These are phyloP conservation scores for Paramormyrops hopkinsi DNA, from an alignment of 2,797 vertebrate genomes.

Conservation along the genomic window DNA sequence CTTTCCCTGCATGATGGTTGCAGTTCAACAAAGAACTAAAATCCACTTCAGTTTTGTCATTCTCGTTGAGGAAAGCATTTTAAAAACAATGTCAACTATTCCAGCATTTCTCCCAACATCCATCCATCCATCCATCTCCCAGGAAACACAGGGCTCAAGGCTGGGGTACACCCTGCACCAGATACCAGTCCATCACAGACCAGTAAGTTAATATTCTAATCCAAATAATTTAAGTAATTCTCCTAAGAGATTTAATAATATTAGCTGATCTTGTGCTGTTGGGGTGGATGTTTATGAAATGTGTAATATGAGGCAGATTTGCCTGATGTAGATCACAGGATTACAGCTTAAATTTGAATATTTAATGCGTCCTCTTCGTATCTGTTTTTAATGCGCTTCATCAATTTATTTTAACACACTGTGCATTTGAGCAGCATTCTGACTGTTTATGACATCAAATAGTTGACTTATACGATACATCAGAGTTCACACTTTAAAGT, in stretches of 20 bases:
- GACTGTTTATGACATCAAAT: not conserved
- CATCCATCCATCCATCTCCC: not conserved
- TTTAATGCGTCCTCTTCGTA: not conserved
- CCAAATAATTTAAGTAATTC: slow-evolving; percentile 1
- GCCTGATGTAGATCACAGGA: not conserved
- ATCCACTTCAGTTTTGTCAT: not conserved
- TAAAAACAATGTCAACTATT: not conserved
- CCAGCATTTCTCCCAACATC: not conserved
- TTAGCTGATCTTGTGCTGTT: not conserved
- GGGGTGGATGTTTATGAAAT: slow-evolving; percentile 2
- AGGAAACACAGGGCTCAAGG: not conserved
- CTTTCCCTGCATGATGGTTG: not conserved
- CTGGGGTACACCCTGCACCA: not conserved
- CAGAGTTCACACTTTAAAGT: not conserved
- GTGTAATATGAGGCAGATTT: not conserved
- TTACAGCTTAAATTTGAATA: not conserved
- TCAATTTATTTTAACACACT: not conserved
- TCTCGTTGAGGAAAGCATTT: not conserved
- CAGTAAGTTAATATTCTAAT: not conserved
- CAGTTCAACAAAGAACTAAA: not conserved
- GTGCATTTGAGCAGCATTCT: not conserved
- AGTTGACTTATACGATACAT: not conserved
- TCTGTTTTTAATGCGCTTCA: not conserved
- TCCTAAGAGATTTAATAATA: not conserved
- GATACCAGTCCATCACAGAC: slow-evolving; percentile 3